Conservation (phyloP, 2,797 vertebrate species). For the Etheostoma nigrum region DNA sequence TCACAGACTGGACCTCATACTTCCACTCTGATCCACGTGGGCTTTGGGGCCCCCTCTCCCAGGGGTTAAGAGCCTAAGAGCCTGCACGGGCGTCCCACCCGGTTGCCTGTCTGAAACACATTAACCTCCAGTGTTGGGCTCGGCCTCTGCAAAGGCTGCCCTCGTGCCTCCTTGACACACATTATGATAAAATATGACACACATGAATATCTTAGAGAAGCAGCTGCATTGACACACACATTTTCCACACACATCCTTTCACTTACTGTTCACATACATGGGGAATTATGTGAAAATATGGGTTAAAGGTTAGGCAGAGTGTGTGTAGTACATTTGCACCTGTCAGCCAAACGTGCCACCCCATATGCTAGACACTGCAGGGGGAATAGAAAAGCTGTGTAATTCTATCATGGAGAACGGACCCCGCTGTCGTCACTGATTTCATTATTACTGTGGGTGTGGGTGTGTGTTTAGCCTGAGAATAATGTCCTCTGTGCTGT, state of each 20-base stretch:
- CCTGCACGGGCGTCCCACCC: slow-evolving; percentile 31
- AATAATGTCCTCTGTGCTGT: slow-evolving; percentile 71
- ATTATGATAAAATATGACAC: slow-evolving; percentile 76
- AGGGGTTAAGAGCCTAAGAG: slow-evolving; percentile 87
- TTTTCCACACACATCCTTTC: slow-evolving; percentile 81
- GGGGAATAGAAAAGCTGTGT: slow-evolving; percentile 62
- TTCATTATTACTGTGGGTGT: slow-evolving; percentile 63
- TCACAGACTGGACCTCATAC: slow-evolving; percentile 39
- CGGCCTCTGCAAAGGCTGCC: slow-evolving; percentile 51
- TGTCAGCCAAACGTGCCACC: slow-evolving; percentile 64
- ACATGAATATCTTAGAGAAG: slow-evolving; percentile 82
- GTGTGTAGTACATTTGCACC: slow-evolving; percentile 76
- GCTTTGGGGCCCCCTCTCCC: slow-evolving; percentile 41
- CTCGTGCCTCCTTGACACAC: slow-evolving; percentile 61
- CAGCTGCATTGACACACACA: slow-evolving; percentile 85
- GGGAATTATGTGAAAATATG: slow-evolving; percentile 57
- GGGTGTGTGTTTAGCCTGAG: slow-evolving; percentile 49
- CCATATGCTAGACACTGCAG: slow-evolving; percentile 67
- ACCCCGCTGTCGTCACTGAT: slow-evolving; percentile 70
- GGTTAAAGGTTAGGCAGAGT: slow-evolving; percentile 85
- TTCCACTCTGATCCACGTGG: slow-evolving; percentile 38
- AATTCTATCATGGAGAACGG: slow-evolving; percentile 68
- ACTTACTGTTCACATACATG: slow-evolving; percentile 32
- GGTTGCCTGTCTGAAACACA: slow-evolving; percentile 72
- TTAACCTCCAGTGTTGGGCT: slow-evolving; percentile 67